Percentiles rank a stretch among this genome's conserved stretches.
These are phyloP conservation scores for Syngnathus floridae DNA, from an alignment of 2,113 vertebrate species.

Conservation along the genomic window DNA sequence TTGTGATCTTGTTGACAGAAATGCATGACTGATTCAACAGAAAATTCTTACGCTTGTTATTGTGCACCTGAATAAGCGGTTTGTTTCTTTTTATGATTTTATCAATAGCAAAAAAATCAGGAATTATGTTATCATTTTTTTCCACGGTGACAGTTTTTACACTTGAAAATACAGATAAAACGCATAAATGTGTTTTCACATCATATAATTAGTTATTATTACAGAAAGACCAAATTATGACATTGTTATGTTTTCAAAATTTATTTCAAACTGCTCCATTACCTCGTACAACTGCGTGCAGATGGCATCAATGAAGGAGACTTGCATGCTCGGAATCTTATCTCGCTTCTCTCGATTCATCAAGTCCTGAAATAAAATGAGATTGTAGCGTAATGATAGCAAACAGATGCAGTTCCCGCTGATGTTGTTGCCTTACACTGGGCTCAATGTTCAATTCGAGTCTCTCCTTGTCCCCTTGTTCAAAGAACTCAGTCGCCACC, in stretches of 20 bases:
- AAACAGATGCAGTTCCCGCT: not conserved
- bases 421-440: conserved; percentile 72
- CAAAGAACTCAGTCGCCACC: conserved; percentile 93
- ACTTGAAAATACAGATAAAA: not conserved
- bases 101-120: no score
- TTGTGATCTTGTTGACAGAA: not conserved
- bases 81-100: no score
- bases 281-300: conserved; percentile 96
- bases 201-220: not conserved
- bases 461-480: conserved; percentile 95
- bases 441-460: conserved; percentile 93
- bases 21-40: not conserved
- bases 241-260: no score
- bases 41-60: not conserved
- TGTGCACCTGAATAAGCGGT: no score
- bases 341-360: conserved; percentile 98
- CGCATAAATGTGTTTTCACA: not conserved
- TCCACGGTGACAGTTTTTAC: not conserved
- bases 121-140: not conserved
- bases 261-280: conserved; percentile 15
- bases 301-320: conserved; percentile 96
- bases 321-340: conserved; percentile 98
- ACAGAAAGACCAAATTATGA: not conserved
- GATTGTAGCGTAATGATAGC: not conserved
- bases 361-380: conserved; percentile 75